These are phyloP conservation scores for Lepidostoma basale DNA, from an alignment of 1,140 invertebrate genomes.

Conservation along the genomic window DNA sequence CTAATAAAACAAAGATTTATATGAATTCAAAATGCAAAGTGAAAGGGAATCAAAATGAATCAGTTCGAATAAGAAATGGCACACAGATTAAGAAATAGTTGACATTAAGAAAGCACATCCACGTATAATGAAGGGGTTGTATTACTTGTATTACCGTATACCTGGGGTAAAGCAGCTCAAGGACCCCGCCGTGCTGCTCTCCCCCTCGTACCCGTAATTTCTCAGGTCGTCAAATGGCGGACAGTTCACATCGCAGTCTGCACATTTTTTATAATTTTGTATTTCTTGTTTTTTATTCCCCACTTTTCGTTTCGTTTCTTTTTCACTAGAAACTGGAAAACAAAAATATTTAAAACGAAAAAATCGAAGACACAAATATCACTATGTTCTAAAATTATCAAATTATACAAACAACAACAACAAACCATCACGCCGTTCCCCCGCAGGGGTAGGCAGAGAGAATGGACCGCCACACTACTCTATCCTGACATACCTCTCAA, in stretches of 20 bases:
- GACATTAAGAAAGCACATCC: neutral
- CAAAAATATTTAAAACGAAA: constrained; percentile 15
- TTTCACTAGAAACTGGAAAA: constrained; percentile 60
- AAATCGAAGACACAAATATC: too few relatives aligned
- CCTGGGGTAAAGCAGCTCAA: constrained; percentile 65
- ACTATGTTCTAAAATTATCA: too few relatives aligned
- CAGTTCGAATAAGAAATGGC: neutral
- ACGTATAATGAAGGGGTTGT: neutral
- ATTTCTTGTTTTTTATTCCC: constrained; percentile 94
- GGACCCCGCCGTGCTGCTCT: constrained; percentile 95
- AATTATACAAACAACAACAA: too few relatives aligned
- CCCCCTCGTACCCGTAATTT: constrained; percentile 97
- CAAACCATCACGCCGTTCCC: too few relatives aligned
- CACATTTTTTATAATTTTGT: constrained; percentile 91
- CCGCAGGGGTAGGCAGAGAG: too few relatives aligned
- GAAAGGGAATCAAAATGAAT: too few relatives aligned
- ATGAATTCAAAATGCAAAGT: too few relatives aligned
- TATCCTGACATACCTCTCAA: too few relatives aligned
- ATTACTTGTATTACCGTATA: constrained; percentile 13
- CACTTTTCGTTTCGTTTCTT: constrained; percentile 73
- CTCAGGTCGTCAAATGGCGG: constrained; percentile 95
- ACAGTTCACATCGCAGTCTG: constrained; percentile 92
- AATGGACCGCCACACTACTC: too few relatives aligned
- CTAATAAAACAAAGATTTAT: neutral
- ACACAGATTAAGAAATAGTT: neutral